Base-by-base conservation (phyloP, 2,797 vertebrate genomes). In the Gymnothorax reevesii region DNA sequence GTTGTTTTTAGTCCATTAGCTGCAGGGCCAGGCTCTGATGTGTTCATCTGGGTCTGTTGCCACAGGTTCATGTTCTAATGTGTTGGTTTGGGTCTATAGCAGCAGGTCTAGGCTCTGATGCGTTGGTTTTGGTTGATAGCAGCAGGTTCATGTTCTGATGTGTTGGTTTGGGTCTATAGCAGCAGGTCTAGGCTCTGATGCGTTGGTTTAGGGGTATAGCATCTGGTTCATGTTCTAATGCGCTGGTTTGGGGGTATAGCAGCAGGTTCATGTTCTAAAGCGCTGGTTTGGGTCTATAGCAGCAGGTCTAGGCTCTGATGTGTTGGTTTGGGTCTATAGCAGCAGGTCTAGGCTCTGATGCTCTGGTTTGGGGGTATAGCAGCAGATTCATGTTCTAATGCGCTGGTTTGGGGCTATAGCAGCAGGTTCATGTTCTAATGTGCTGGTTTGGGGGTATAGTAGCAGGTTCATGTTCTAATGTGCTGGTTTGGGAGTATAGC, bases 381-480 rank as follows among this genome's bases (percentile, higher is more conserved):
- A 91, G 91, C 90, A 96, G 97, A 87, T 91, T 94, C 42, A 91
- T 17, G 12, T 20, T 17, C 20, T 73, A 10, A 73, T 27, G 15
- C 12, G 27, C 12, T 33, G 22, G 25, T 49, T 83, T 75, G 49
- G 66, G 59, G 17, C 42, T 85, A 1, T 60, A 15, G 1, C 57
- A 60, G 57, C 7, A 64, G 15, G 15, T 64, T 17, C 20, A 64
- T 0, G 60, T 10, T 64, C 4, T 64, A 27, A 73, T 33, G 42
- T 42, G 7, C 12, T 42, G n/a, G 17, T 49, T 71, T 75, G 49
- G 66, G 59, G 10, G 20, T 84, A 64, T 80, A 79, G 83, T 49
- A 91, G 91, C 90, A 96, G 97, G 87, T 91, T 4, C 71, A 27
- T 22, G 3, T 4, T 42, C 0, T 42, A 27, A 73, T 33, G 42